Evolutionary conservation across 2,888 invertebrate genomes (phyloP).

Genomic region (Aleiodes leptofemur): DNA sequence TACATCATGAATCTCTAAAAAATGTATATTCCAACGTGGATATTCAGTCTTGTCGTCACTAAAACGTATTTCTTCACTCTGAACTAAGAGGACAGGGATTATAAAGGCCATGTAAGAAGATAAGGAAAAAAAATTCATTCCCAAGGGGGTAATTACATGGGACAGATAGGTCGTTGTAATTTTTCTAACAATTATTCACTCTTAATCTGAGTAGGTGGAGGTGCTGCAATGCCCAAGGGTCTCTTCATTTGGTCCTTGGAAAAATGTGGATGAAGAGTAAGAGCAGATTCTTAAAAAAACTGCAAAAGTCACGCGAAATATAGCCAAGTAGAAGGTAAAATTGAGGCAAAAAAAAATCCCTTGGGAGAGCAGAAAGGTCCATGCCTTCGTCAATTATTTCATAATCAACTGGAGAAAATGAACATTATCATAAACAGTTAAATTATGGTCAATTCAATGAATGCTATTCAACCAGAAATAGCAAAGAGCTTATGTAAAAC

Average conservation of each 20-base stretch:
- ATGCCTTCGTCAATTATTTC: too few relatives aligned
- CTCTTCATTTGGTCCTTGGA: constrained; percentile 21
- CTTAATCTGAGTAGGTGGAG: constrained; percentile 33
- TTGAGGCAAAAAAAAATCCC: neutral
- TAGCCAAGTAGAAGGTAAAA: constrained; percentile 4
- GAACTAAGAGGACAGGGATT: constrained; percentile 5
- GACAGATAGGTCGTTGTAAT: constrained; percentile 29
- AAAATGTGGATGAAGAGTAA: constrained; percentile 36
- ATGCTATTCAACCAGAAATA: constrained; percentile 1
- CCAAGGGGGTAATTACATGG: constrained; percentile 34
- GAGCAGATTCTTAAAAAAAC: constrained; percentile 23
- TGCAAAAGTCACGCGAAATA: constrained; percentile 5
- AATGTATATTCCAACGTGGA: too few relatives aligned
- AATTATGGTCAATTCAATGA: neutral
- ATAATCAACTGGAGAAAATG: too few relatives aligned
- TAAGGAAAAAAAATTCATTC: constrained; percentile 11
- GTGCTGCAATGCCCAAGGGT: constrained; percentile 19
- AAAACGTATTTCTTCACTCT: constrained; percentile 8
- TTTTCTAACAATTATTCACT: constrained; percentile 38
- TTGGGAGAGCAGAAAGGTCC: neutral
- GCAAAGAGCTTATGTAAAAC: neutral
- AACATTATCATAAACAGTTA: too few relatives aligned
- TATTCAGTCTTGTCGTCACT: neutral
- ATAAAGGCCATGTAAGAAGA: constrained; percentile 19
- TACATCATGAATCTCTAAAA: too few relatives aligned